phyloP scores from a whole-genome alignment of 2,888 invertebrate species.

The Xanthia icteritia region DNA sequence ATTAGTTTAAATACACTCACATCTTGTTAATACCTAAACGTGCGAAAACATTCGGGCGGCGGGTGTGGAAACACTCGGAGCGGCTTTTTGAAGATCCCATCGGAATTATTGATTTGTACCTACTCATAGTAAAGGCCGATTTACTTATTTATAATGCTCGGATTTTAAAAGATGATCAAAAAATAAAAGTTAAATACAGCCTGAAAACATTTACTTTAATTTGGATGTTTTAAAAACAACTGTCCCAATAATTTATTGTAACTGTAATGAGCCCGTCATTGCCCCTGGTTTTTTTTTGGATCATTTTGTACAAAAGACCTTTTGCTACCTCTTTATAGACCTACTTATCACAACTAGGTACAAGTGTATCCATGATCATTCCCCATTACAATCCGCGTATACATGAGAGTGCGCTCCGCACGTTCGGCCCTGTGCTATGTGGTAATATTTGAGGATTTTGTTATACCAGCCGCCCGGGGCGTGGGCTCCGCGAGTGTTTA shows the following conservation, averaged over 20 bases:
- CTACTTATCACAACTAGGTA: not conserved
- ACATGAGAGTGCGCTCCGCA: not conserved
- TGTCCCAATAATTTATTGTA: not conserved
- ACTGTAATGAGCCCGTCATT: not conserved
- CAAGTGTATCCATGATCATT: too few relatives aligned
- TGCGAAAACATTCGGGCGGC: slow-evolving; percentile 22
- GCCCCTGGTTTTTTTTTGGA: not conserved
- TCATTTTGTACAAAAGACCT: not conserved
- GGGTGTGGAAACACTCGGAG: not conserved
- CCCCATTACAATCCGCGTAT: not conserved
- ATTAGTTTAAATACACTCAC: slow-evolving; percentile 45
- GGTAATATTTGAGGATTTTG: slow-evolving; percentile 37
- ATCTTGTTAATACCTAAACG: slow-evolving; percentile 19
- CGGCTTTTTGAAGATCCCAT: not conserved
- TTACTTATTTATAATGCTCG: too few relatives aligned
- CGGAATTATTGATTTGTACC: not conserved
- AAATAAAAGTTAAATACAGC: not conserved
- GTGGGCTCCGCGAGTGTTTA: slow-evolving; percentile 12
- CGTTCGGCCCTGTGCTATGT: slow-evolving; percentile 13
- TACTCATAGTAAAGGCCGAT: not conserved
- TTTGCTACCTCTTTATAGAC: not conserved
- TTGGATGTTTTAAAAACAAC: not conserved
- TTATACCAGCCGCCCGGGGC: slow-evolving; percentile 37
- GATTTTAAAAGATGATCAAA: not conserved
- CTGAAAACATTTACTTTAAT: not conserved